Evolutionary conservation across 1,140 invertebrate genomes (phyloP), one percentile per base, ranked within the genome.

Genomic region (Zophobas morio): DNA sequence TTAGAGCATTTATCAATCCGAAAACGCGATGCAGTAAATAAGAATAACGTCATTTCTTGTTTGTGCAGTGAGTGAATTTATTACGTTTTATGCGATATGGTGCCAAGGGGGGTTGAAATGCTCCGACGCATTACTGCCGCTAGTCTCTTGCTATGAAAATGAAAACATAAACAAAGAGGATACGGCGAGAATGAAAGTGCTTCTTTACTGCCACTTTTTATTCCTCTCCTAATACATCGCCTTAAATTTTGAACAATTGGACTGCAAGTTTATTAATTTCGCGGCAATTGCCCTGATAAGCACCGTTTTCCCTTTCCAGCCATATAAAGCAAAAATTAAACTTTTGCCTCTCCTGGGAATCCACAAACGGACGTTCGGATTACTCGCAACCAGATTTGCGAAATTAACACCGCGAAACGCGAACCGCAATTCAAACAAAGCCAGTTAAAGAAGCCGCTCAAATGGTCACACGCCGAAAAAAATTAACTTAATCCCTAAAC

Each of bases 31-130:
- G 60, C 60, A 66, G 60, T 66, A 66, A 66, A 66, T 66, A 66
- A 66, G 60, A 66, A 66, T 66, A 66, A 66, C 60, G 60, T 66
- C 60, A 66, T 66, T 66, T 66, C 60, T 66, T 66, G 60, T 66
- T 66, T 66, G 60, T 66, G 60, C 60, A 66, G 60, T 66, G 60
- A 66, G 60, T 66, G 60, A 66, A 66, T 66, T 66, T 66, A 66
- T 66, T 66, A 66, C 60, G 60, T 66, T 66, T 46, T 66, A 66
- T 66, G 60, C 60, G 60, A 66, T 66, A 66, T 66, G 39, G 60
- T 66, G 39, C 60, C 60, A 66, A 66, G 60, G 60, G 60, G 60
- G 60, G 60, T 66, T 66, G 60, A 66, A 66, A 66, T 66, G 60
- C 60, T 46, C 60, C 60, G 60, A 66, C 60, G 60, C 60, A 66